phyloP scores from a whole-genome alignment of 2,797 vertebrate genomes.

The Sebastes nivosus region DNA sequence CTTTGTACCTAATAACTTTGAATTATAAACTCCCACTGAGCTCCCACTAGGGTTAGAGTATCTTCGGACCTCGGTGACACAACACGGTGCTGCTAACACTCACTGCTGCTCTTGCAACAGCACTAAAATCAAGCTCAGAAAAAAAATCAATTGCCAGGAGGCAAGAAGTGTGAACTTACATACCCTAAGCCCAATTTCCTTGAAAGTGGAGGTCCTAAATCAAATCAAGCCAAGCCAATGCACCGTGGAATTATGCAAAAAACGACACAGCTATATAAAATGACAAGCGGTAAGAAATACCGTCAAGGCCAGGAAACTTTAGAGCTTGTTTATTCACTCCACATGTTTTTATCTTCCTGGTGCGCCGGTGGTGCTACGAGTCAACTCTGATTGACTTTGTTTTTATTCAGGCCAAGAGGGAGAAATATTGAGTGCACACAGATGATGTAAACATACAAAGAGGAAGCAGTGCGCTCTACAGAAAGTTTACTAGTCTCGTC shows the following conservation, averaged over 20 bases:
- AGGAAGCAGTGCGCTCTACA: slow-evolving; percentile 10
- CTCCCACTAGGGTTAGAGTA: slow-evolving; percentile 15
- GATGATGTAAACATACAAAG: slow-evolving; percentile 52
- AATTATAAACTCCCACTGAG: slow-evolving; percentile 14
- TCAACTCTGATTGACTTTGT: slow-evolving; percentile 63
- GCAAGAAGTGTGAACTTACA: slow-evolving; percentile 79
- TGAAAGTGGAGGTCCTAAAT: slow-evolving; percentile 78
- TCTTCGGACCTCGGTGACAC: slow-evolving; percentile 46
- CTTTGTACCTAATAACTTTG: background rate
- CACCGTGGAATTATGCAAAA: slow-evolving; percentile 78
- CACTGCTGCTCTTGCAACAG: slow-evolving; percentile 41
- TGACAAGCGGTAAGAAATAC: slow-evolving; percentile 64
- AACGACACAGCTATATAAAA: slow-evolving; percentile 66
- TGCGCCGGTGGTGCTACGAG: slow-evolving; percentile 47
- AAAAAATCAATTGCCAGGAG: slow-evolving; percentile 78
- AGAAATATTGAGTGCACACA: slow-evolving; percentile 44
- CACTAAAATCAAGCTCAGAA: slow-evolving; percentile 64
- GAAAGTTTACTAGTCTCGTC: slow-evolving; percentile 8
- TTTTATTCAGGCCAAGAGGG: slow-evolving; percentile 46
- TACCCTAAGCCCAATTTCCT: slow-evolving; percentile 79
- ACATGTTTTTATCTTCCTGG: slow-evolving; percentile 55
- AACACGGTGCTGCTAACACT: slow-evolving; percentile 39
- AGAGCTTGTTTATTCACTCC: slow-evolving; percentile 67
- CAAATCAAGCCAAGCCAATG: slow-evolving; percentile 73
- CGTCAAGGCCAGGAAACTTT: slow-evolving; percentile 62